Evolutionary conservation across 2,888 invertebrate species (phyloP).

Genomic region (Diplazon laetatorius): DNA sequence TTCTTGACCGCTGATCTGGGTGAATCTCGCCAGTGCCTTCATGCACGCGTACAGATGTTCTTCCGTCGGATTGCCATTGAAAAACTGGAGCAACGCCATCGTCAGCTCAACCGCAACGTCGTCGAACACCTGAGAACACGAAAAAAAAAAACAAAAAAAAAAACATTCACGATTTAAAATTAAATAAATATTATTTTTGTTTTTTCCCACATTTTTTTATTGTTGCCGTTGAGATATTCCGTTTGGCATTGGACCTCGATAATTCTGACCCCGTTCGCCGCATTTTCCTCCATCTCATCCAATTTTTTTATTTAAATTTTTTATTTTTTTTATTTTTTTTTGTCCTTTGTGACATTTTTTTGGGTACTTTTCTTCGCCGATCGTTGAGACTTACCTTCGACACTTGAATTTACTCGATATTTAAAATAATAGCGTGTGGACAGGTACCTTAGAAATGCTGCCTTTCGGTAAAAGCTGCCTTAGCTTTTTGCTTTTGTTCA

Average conservation of each 20-base stretch:
- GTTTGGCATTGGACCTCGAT: slow-evolving; percentile 6
- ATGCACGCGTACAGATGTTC: slow-evolving; percentile 91
- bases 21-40: slow-evolving; percentile 89
- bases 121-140: slow-evolving; percentile 93
- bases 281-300: slow-evolving; percentile 3
- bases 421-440: slow-evolving; percentile 62
- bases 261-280: background rate
- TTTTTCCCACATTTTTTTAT: no score
- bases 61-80: slow-evolving; percentile 91
- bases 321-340: background rate
- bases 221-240: no score
- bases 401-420: slow-evolving; percentile 14
- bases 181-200: no score
- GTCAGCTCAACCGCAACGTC: slow-evolving; percentile 96
- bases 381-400: slow-evolving; percentile 29
- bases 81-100: slow-evolving; percentile 95
- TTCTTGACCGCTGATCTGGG: slow-evolving; percentile 90
- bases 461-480: slow-evolving; percentile 86
- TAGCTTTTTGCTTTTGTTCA: slow-evolving; percentile 86
- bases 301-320: background rate
- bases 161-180: no score
- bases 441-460: slow-evolving; percentile 86
- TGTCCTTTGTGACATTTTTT: background rate
- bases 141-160: slow-evolving; percentile 11
- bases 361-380: slow-evolving; percentile 13